Base-by-base conservation (phyloP, 2,888 invertebrate genomes). In the Philhelius pedissequus region DNA sequence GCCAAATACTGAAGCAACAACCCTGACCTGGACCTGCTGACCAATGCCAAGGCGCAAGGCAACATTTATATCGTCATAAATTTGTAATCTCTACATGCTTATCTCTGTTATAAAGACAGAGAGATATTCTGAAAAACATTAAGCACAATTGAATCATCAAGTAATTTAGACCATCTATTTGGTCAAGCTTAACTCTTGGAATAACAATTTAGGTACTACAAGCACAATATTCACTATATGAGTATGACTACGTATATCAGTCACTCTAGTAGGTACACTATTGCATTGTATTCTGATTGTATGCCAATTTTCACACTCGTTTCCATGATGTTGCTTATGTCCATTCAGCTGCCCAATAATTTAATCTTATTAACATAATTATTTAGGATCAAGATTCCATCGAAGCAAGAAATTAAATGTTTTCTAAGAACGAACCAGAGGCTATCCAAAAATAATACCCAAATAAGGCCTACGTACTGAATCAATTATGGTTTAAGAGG, bases 341-440 rank as follows among this genome's bases (percentile, higher is more conserved):
- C 45, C 54, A 56, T 45, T 78, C 78, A 78, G 71, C 64, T 71
- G 64, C 52, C 64, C 58, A 71, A 64, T 66, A 71, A 71, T 66
- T 71, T 64, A 78, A 78, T 78, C 78, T 64, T 78, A 71, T 78
- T 78, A 78, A 78, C 78, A 71, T 78, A 66, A 78, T 78, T 71
- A 71, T 13, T 71, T 40, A 22, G 48, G 71, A 78, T 78, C 58
- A 71, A 58, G 64, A 78, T 71, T 78, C 78, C 64, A 56, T 71
- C 48, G 52, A n/a, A 50, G 18, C 27, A 30, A 62, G 43, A 15
- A 54, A 18, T 27, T 56, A 62, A 38, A 50, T 60, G 13, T 7
- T 38, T 25, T 13, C 11, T 35, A 56, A 20, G 18, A 66, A 35
- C 38, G 20, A 32, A 32, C 48, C 40, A 54, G 18, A 60, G 30